Base-by-base conservation (phyloP, 2,888 invertebrate genomes). In the Ganaspis brasiliensis region DNA sequence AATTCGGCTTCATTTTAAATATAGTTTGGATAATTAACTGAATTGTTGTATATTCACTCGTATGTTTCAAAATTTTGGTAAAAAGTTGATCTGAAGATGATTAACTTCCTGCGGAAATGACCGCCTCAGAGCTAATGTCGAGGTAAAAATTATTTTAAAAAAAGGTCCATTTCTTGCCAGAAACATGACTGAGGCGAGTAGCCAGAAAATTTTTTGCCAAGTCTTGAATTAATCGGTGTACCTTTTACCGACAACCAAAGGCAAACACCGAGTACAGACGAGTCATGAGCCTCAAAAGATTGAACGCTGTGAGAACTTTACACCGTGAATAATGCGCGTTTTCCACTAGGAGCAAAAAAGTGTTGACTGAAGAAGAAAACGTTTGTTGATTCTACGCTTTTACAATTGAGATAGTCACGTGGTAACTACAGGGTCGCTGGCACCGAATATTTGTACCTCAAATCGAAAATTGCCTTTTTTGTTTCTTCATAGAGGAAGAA, bases 251-350 rank as follows among this genome's bases (percentile, higher is more conserved):
- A 24, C 40, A 67, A 45, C n/a, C 8, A 67, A 67, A 67, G 14
- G 21, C 67, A 67, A 67, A 67, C 45, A 67, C 40, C 24, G 67
- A 45, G n/a, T 14, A 63, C 35, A 63, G 40, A 37, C 63, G 45
- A 63, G 24, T 45, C 24, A 63, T 40, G 63, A 63, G 63, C 24
- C 14, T 45, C 10, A 9, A 67, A 45, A 45, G 67, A 67, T 26
- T 67, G n/a, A 40, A 67, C 24, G 21, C 67, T 67, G 67, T 67
- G 67, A 67, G 67, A 67, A 67, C 21, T 67, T 45, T 67, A 67
- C 24, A 67, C 26, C 67, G 45, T 67, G 45, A 4, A 67, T 67
- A 67, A 67, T 67, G 26, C 45, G 45, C 67, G n/a, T 67, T 67
- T 67, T 67, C 67, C 67, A 45, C 24, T 67, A 24, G 14, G 1